A percentile compares a stretch with the other conserved stretches of the same genome.
phyloP scores from a whole-genome alignment of 2,888 invertebrate species.

The Fragum whitleyi region DNA sequence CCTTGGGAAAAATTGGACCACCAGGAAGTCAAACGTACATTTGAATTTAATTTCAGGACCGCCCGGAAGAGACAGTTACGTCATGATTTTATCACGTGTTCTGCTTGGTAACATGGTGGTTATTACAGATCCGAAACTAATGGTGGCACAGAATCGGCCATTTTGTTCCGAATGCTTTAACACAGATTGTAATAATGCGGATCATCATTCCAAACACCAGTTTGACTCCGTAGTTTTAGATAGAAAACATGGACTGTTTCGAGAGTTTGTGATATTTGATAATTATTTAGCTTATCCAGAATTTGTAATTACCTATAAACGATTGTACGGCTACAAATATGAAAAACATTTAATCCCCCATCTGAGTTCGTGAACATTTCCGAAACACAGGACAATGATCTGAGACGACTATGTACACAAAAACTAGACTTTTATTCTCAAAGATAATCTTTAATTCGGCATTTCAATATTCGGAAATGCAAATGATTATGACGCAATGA shows the following conservation, averaged over 20 bases:
- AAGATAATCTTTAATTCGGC: no score
- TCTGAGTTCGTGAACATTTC: no score
- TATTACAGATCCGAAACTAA: neutral
- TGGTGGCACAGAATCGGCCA: neutral
- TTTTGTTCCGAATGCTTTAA: neutral
- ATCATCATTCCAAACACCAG: neutral
- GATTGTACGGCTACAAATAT: neutral
- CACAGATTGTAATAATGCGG: neutral
- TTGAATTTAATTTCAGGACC: no score
- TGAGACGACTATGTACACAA: no score
- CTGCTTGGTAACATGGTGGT: neutral
- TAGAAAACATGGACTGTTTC: neutral
- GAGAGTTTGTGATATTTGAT: constrained; percentile 15
- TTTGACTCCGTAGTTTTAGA: constrained; percentile 9
- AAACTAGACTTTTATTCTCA: no score
- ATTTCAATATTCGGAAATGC: no score
- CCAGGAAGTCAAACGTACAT: no score
- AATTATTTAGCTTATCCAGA: constrained; percentile 1
- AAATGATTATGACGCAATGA: no score
- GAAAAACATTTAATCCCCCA: neutral
- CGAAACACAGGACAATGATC: no score
- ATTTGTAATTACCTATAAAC: neutral
- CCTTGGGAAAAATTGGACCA: no score
- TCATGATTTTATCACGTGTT: neutral
- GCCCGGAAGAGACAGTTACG: neutral